Evolutionary conservation across 2,888 invertebrate genomes (phyloP).

Genomic region (Limnephilus marmoratus): DNA sequence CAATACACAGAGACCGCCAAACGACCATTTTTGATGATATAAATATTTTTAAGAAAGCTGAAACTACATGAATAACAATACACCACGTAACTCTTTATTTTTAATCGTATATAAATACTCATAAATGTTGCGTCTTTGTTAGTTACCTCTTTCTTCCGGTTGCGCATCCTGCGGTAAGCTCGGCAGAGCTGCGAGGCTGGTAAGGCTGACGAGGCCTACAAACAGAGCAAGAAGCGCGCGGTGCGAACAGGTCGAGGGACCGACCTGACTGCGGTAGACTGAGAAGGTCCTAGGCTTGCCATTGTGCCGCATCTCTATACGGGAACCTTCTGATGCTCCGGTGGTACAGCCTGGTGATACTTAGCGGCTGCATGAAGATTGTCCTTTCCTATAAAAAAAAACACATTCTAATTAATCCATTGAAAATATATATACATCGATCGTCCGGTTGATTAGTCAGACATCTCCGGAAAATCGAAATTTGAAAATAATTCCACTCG

Average conservation of each 20-base stretch:
- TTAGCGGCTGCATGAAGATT: constrained; percentile 64
- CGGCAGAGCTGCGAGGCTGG: neutral
- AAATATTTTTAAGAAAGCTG: no score
- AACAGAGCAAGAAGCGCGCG: neutral
- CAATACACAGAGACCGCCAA: no score
- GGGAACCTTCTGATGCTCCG: constrained; percentile 63
- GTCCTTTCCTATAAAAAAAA: constrained; percentile 56
- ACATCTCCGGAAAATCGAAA: no score
- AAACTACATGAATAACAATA: no score
- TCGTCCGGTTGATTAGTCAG: no score
- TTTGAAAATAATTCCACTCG: no score
- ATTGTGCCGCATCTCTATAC: constrained; percentile 62
- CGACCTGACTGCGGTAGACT: neutral
- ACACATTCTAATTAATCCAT: neutral
- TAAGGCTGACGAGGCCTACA: neutral
- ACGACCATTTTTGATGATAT: no score
- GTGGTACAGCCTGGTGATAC: constrained; percentile 52
- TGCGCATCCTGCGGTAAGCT: constrained; percentile 63
- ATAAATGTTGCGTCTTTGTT: neutral
- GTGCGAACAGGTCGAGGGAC: neutral
- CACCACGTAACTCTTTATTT: no score
- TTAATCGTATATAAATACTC: neutral
- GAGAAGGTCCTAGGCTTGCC: constrained; percentile 37
- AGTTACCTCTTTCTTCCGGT: constrained; percentile 63
- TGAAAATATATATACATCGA: neutral